phyloP scores from a whole-genome alignment of 2,113 vertebrate species.

The Mesembrinibis cayennensis region DNA sequence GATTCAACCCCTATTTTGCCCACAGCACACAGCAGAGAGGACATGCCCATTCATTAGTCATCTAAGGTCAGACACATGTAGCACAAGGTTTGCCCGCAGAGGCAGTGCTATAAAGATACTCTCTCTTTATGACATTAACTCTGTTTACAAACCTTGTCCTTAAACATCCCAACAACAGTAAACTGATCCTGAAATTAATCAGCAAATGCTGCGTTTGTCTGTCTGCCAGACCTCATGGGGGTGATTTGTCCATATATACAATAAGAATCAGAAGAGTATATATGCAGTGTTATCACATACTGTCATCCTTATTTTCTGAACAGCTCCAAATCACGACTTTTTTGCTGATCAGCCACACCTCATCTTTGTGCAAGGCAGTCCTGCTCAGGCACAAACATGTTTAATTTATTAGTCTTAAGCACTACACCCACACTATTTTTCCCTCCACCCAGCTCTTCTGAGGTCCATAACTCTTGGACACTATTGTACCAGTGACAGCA shows the following conservation, averaged over 20 bases:
- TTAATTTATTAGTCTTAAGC: not conserved
- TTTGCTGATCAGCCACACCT: not conserved
- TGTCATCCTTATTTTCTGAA: not conserved
- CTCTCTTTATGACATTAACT: not conserved
- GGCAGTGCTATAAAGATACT: not conserved
- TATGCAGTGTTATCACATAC: not conserved
- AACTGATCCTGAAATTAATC: not conserved
- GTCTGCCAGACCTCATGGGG: not conserved
- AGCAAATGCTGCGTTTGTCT: not conserved
- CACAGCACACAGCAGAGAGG: not conserved
- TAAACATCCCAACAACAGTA: not conserved
- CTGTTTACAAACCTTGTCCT: not conserved
- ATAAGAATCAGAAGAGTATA: not conserved
- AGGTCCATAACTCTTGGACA: not conserved
- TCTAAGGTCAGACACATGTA: fast-evolving
- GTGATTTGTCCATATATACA: not conserved
- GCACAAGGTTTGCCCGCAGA: not conserved
- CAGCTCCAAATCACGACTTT: not conserved
- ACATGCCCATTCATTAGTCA: not conserved
- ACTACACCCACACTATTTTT: not conserved
- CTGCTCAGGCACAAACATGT: not conserved
- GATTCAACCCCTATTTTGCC: not conserved
- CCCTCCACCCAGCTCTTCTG: not conserved
- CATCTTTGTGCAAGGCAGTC: not conserved
- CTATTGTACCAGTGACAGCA: not conserved